Conservation (phyloP, 2,113 vertebrate genomes). For the Hippocampus guttulatus region DNA sequence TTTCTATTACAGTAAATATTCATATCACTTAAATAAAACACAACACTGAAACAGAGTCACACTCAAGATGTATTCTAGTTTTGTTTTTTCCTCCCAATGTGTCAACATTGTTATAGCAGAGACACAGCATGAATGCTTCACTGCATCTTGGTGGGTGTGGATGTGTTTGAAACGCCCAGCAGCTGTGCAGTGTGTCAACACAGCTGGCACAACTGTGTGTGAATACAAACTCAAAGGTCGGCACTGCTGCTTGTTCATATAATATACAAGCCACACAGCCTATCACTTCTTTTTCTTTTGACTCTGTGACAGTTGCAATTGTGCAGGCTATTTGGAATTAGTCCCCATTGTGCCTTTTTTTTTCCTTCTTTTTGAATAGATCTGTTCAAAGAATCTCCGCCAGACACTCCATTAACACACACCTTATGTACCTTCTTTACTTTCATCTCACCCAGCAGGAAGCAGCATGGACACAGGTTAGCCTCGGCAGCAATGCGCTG, state of each 20-base stretch:
- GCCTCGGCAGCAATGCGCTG: constrained; percentile 77
- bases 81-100: background rate
- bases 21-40: background rate
- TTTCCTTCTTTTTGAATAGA: background rate
- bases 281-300: constrained; percentile 3
- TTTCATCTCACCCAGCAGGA: constrained; percentile 65
- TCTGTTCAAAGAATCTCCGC: background rate
- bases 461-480: constrained; percentile 79
- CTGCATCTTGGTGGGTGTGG: background rate
- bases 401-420: background rate
- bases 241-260: constrained; percentile 28
- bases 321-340: background rate
- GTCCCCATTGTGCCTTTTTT: background rate
- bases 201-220: constrained; percentile 28
- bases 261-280: constrained; percentile 20
- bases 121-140: constrained; percentile 17
- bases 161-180: constrained; percentile 10
- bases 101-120: constrained; percentile 16
- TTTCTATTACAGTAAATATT: background rate
- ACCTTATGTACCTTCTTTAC: background rate
- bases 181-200: constrained; percentile 26
- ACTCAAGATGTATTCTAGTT: background rate
- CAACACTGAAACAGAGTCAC: background rate
- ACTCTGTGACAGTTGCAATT: constrained; percentile 4
- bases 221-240: background rate